phyloP scores from a whole-genome alignment of 2,797 vertebrate genomes.

The Erethizon dorsatum region DNA sequence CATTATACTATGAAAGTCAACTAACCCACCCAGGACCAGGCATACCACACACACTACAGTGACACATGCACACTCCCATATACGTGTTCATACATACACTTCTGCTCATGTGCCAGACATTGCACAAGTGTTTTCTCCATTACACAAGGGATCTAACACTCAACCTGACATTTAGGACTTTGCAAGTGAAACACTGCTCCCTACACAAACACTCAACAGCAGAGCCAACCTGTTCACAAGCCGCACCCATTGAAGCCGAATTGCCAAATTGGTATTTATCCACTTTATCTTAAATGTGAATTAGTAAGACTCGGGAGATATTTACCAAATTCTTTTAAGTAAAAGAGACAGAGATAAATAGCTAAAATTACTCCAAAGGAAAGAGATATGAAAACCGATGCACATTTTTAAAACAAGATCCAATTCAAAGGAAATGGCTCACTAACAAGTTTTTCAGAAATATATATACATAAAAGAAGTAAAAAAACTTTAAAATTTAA shows the following conservation, averaged over 20 bases:
- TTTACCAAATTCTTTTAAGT: not conserved
- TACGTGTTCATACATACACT: not conserved
- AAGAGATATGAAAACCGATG: not conserved
- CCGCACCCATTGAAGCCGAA: not conserved
- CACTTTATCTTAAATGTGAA: not conserved
- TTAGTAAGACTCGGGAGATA: not conserved
- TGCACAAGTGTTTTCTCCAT: not conserved
- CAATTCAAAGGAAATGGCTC: not conserved
- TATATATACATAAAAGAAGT: not conserved
- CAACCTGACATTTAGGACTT: not conserved
- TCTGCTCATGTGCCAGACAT: not conserved
- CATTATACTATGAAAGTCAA: not conserved
- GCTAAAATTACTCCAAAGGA: not conserved
- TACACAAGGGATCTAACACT: not conserved
- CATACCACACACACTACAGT: not conserved
- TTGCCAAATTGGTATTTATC: not conserved
- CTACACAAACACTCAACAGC: not conserved
- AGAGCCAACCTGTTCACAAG: not conserved
- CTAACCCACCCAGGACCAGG: not conserved
- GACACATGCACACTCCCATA: not conserved
- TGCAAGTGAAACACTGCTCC: not conserved
- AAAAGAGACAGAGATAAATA: not conserved
- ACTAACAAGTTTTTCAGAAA: rapidly evolving
- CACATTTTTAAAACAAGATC: not conserved
- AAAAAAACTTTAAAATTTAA: not conserved